Evolutionary conservation across 2,797 vertebrate genomes (phyloP).

Genomic region (Poeciliopsis presidionis): DNA sequence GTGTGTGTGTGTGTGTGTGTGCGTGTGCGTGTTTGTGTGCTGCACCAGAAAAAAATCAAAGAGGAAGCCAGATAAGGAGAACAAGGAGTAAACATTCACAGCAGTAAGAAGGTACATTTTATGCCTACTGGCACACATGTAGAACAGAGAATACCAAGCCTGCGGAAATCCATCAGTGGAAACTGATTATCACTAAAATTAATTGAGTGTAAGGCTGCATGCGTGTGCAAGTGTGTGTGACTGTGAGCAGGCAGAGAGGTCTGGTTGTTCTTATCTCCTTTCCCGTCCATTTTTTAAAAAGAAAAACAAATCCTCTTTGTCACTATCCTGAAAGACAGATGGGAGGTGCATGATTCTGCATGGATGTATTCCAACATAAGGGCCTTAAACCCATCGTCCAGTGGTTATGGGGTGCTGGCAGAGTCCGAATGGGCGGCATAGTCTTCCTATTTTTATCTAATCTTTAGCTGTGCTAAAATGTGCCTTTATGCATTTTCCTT

Average conservation of each 20-base stretch:
- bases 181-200: constrained; percentile 84
- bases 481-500: constrained; percentile 18
- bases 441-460: constrained; percentile 50
- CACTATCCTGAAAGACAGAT: constrained; percentile 60
- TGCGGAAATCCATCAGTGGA: constrained; percentile 81
- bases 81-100: constrained; percentile 45
- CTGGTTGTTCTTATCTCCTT: constrained; percentile 57
- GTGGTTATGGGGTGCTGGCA: constrained; percentile 14
- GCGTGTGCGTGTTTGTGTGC: constrained; percentile 8
- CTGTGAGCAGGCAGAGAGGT: constrained; percentile 30
- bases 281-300: constrained; percentile 20
- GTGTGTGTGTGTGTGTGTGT: no score
- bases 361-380: constrained; percentile 45
- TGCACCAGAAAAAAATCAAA: constrained; percentile 39
- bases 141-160: constrained; percentile 61
- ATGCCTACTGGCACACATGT: constrained; percentile 72
- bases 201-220: constrained; percentile 71
- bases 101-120: constrained; percentile 68
- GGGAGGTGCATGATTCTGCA: constrained; percentile 49
- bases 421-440: constrained; percentile 20
- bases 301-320: constrained; percentile 67
- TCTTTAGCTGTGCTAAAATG: constrained; percentile 30
- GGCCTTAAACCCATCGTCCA: constrained; percentile 35
- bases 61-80: constrained; percentile 45
- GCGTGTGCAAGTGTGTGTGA: constrained; percentile 16